Base-by-base conservation (phyloP, 2,888 invertebrate genomes). In the Orthosia gracilis region DNA sequence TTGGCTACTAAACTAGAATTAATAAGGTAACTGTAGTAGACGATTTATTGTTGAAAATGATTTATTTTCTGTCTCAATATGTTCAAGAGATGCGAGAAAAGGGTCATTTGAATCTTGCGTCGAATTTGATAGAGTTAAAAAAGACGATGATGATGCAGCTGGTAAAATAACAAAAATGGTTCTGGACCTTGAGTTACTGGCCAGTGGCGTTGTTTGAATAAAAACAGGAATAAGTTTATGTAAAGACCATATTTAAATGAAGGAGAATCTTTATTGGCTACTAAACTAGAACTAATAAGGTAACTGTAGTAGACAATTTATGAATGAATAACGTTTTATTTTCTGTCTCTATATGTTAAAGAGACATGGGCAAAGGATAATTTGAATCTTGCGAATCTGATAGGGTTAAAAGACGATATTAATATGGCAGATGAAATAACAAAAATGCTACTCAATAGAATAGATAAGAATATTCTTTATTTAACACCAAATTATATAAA, bases 231-330 rank as follows among this genome's bases (percentile, higher is more conserved):
- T 73, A 79, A 80, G 72, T 84, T 81, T 83, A 79, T 80, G 73
- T 82, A 70, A 63, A 74, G 67, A 76, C 76, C 72, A 79, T 81
- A 84, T 84, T 83, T 83, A 80, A 81, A 84, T 87, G 70, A 76
- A 82, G 69, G 75, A 76, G 67, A 65, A 73, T 78, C 73, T 85
- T 86, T 85, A n/a, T 85, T 80, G 71, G 71, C 65, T 31, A 69
- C 62, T 73, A 81, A 65, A 77, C 72, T 73, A 73, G 49, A 63
- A 67, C 73, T 78, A 68, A 80, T 77, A 65, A 72, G 72, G 71
- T 76, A 68, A 75, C 64, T 61, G 62, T 71, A 26, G 31, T 62
- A 12, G 12, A 50, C 18, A 21, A 70, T 70, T 79, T 70, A 73
- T 72, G 0, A 12, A 54, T 47, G 26, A 57, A 57, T 55, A 61